Conservation (phyloP, 2,113 vertebrate species). For the Odobenus rosmarus region DNA sequence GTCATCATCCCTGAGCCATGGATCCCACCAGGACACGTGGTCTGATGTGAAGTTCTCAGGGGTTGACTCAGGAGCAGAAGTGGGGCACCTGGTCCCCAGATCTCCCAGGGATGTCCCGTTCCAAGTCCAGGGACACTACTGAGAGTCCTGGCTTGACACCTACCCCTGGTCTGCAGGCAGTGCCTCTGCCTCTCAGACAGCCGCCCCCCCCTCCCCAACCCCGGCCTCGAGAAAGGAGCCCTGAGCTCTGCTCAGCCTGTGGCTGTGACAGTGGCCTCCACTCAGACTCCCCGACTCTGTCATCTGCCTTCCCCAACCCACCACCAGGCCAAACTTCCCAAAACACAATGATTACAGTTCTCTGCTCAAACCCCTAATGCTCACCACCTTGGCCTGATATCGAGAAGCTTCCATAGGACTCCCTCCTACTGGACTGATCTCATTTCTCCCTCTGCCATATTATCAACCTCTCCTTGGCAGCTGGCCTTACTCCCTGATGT, state of each 20-base stretch:
- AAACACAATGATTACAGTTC: background rate
- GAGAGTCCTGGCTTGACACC: background rate
- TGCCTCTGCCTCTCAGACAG: background rate
- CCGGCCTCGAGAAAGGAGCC: background rate
- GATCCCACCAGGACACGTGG: accelerated
- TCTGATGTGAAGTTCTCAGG: background rate
- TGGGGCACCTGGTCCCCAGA: background rate
- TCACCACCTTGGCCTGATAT: background rate
- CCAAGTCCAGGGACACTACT: background rate
- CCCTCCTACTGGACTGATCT: accelerated
- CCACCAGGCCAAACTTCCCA: background rate
- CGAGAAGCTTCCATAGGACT: background rate
- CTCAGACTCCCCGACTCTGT: background rate
- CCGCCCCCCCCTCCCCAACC: background rate
- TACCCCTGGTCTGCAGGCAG: background rate
- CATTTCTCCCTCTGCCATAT: accelerated
- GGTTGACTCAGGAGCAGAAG: accelerated
- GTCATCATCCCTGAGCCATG: background rate
- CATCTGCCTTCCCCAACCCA: no score
- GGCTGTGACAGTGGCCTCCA: background rate
- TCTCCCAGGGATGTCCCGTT: accelerated
- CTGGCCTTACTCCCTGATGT: background rate
- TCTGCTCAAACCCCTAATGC: background rate
- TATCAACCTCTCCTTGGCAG: background rate
- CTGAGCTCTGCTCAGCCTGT: background rate